Evolutionary conservation across 2,888 invertebrate species (phyloP).

Genomic region (Meteorus colon): DNA sequence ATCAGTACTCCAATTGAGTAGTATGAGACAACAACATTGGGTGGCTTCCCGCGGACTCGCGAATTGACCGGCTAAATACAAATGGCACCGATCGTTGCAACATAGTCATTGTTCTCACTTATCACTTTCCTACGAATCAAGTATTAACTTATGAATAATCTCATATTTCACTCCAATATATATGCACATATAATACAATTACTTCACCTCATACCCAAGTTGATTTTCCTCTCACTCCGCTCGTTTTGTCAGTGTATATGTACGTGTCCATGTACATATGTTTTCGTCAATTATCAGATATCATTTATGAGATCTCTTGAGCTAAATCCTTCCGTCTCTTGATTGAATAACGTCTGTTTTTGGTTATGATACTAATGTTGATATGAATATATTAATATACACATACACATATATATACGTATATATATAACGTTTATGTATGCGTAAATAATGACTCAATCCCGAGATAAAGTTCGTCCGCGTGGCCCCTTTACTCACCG

Average conservation of each 20-base stretch:
- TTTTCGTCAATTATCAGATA: neutral
- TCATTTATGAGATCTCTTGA: neutral
- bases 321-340: neutral
- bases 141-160: neutral
- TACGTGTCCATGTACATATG: neutral
- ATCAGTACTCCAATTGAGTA: neutral
- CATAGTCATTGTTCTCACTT: neutral
- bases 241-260: neutral
- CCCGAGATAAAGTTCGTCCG: neutral
- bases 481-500: constrained; percentile 46
- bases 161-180: neutral
- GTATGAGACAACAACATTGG: constrained; percentile 8
- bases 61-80: constrained; percentile 11
- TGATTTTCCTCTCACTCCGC: neutral
- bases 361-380: neutral
- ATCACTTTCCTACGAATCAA: neutral
- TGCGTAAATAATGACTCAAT: neutral
- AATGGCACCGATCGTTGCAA: neutral
- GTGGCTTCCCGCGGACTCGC: neutral
- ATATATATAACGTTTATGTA: too few species aligned
- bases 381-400: neutral
- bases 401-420: neutral
- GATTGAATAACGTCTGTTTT: neutral
- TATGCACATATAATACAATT: neutral
- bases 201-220: neutral